phyloP scores from a whole-genome alignment of 2,113 vertebrate genomes.

The Lamprologus lemairii region DNA sequence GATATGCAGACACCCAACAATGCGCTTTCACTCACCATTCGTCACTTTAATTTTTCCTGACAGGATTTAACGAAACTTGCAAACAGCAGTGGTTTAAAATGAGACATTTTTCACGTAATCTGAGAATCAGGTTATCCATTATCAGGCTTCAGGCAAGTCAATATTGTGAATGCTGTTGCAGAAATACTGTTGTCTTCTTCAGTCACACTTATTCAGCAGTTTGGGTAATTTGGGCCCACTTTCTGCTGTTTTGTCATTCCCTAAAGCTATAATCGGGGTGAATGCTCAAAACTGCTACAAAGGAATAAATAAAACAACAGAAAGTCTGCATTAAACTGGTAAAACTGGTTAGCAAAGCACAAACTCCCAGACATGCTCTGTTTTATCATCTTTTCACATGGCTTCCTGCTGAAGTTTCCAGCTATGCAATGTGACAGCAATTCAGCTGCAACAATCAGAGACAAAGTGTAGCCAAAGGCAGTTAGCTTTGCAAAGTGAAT shows the following conservation, averaged over 20 bases:
- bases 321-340: background rate
- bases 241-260: background rate
- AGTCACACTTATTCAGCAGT: background rate
- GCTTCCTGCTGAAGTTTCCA: background rate
- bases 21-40: background rate
- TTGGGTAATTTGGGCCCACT: background rate
- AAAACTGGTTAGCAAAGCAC: background rate
- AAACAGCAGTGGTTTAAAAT: background rate
- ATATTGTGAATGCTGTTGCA: background rate
- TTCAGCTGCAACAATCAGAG: background rate
- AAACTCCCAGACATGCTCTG: background rate
- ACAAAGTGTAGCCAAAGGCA: background rate
- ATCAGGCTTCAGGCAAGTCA: background rate
- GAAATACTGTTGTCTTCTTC: background rate
- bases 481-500: background rate
- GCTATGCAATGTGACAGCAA: background rate
- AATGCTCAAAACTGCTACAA: background rate
- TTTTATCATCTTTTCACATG: background rate
- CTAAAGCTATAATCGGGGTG: background rate
- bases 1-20: background rate
- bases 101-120: background rate
- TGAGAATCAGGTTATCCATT: background rate
- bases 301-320: background rate
- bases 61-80: background rate
- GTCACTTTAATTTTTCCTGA: background rate